Evolutionary conservation across 2,113 vertebrate genomes (phyloP), one percentile per base, ranked within the genome.

Genomic region (Pluvianellus socialis): DNA sequence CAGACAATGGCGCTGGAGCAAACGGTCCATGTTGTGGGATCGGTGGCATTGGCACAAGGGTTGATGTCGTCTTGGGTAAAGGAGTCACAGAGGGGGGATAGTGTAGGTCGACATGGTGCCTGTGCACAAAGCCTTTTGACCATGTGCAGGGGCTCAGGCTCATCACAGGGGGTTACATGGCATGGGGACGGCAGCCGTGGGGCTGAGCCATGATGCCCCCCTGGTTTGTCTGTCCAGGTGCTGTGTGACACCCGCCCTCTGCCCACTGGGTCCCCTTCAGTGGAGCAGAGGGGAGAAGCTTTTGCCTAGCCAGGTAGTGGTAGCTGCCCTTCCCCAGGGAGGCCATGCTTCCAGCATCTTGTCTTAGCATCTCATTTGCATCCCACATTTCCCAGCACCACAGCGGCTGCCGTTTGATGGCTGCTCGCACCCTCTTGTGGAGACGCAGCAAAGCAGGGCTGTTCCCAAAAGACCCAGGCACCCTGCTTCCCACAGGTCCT

Each of bases 391-490:
- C 65, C 47, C 47, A 21, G 88, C n/a, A 4, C 19, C 0, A 11
- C 24, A 0, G 32, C 13, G 0, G 81, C 38, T 0, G 1, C 52
- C 2, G 7, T 88, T 66, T 42, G 71, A 16, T 3, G 62, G 82
- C 88, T 71, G 66, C 95, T 96, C 40, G 3, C 96, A 90, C 95
- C 96, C 95, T 96, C 96, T 95, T 85, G 88, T 96, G 96, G 96
- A 94, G 91, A 92, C 40, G 7, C 61, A 20, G 91, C 79, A 85
- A 23, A 94, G 82, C 66, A 90, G 70, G 91, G 74, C 61, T 45
- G 33, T 30, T 85, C 66, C 72, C 81, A 44, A 49, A 59, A 49
- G n/a, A 50, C 52, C 75, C 4, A 7, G 32, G 23, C 62, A 79
- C 14, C 52, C 38, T 5, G 3, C n/a, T 77, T 61, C 40, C 44